Evolutionary conservation across 2,888 invertebrate genomes (phyloP).

Genomic region (Thymelicus sylvestris): DNA sequence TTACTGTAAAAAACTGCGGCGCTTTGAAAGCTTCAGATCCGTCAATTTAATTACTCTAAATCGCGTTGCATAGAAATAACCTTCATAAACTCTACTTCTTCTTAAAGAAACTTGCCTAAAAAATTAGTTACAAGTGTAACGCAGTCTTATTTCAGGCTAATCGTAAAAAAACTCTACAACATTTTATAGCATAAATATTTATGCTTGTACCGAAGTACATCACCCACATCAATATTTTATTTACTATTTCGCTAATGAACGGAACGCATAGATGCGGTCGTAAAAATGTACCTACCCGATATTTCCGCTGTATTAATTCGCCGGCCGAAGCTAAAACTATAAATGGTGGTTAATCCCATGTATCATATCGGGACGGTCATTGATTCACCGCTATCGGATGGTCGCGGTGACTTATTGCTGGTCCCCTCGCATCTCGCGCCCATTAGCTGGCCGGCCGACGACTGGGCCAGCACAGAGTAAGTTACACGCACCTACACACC

Average conservation of each 20-base stretch:
- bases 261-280: conserved; percentile 31
- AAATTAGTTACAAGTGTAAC: too few species aligned
- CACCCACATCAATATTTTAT: conserved; percentile 10
- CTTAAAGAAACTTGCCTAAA: too few species aligned
- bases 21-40: too few species aligned
- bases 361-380: conserved; percentile 82
- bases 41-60: too few species aligned
- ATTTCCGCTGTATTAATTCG: conserved; percentile 79
- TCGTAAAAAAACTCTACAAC: too few species aligned
- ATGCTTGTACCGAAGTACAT: too few species aligned
- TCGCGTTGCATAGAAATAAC: too few species aligned
- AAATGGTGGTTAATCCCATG: conserved; percentile 78
- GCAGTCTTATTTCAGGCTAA: too few species aligned
- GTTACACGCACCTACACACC: conserved; percentile 59
- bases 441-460: conserved; percentile 59
- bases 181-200: too few species aligned
- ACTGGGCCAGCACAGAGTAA: conserved; percentile 39
- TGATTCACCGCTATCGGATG: conserved; percentile 79
- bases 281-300: conserved; percentile 70
- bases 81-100: too few species aligned
- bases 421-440: conserved; percentile 68
- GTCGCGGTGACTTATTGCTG: conserved; percentile 74
- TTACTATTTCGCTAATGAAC: conserved; percentile 46
- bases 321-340: conserved; percentile 74
- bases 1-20: too few species aligned